Conservation (phyloP, 2,888 invertebrate species). For the Pseudococcus longispinus region DNA sequence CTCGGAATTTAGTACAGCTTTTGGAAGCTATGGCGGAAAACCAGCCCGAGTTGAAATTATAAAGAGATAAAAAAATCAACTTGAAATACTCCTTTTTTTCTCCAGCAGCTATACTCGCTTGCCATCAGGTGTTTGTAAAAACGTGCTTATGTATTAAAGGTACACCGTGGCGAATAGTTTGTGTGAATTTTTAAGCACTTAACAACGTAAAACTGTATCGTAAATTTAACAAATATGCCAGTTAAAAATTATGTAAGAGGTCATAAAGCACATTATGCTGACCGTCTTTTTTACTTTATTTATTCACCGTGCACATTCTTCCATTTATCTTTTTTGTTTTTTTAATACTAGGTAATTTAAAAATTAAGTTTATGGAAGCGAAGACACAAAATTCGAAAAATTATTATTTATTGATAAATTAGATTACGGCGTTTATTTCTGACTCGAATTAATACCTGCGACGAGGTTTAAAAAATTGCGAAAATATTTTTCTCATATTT, state of each 20-base stretch:
- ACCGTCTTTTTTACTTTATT: constrained; percentile 17
- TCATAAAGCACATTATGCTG: constrained; percentile 26
- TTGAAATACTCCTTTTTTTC: neutral
- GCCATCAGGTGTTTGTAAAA: constrained; percentile 32
- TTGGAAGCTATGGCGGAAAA: neutral
- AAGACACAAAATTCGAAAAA: neutral
- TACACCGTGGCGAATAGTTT: constrained; percentile 8
- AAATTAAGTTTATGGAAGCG: neutral
- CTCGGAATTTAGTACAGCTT: neutral
- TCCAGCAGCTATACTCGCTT: neutral
- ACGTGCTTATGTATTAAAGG: constrained; percentile 29
- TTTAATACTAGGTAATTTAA: neutral
- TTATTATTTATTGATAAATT: neutral
- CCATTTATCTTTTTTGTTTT: neutral
- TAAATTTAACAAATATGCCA: constrained; percentile 32
- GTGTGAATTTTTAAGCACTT: constrained; percentile 38
- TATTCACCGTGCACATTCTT: neutral
- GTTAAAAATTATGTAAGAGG: constrained; percentile 12
- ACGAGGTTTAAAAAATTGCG: neutral
- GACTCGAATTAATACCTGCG: neutral
- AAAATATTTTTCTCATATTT: neutral
- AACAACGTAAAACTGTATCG: constrained; percentile 29
- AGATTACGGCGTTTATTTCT: neutral
- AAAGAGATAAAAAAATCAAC: constrained; percentile 21
- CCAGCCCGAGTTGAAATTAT: constrained; percentile 5